phyloP scores from a whole-genome alignment of 1,140 invertebrate species.

The Papilio dardanus region DNA sequence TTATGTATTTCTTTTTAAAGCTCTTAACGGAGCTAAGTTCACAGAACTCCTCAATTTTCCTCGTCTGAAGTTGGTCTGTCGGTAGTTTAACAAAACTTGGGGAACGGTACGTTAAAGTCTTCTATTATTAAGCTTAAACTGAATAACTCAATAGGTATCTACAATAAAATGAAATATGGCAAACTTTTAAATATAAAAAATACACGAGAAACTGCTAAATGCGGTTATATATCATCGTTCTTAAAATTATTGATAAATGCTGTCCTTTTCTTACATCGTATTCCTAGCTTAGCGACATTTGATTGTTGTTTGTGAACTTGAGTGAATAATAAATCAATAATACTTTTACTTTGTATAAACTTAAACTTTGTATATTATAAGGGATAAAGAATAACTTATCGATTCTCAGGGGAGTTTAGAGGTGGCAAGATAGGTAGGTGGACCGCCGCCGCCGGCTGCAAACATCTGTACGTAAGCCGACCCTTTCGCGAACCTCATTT shows the following conservation, averaged over 20 bases:
- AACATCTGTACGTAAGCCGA: constrained; percentile 40
- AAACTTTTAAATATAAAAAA: background rate
- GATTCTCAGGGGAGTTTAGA: constrained; percentile 8
- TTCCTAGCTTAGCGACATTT: too few relatives aligned
- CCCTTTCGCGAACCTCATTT: constrained; percentile 44
- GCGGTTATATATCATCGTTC: too few relatives aligned
- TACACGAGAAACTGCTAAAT: background rate
- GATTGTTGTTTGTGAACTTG: too few relatives aligned
- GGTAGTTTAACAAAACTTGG: constrained; percentile 10
- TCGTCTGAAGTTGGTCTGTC: background rate
- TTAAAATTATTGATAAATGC: too few relatives aligned
- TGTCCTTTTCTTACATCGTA: too few relatives aligned
- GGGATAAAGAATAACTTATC: background rate
- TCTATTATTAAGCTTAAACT: constrained; percentile 5
- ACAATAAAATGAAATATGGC: background rate
- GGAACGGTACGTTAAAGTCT: constrained; percentile 1
- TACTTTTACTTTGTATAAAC: background rate
- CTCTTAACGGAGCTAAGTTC: background rate
- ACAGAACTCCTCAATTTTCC: background rate
- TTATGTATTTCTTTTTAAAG: background rate
- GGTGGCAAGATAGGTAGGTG: background rate
- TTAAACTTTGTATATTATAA: background rate
- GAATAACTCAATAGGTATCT: too few relatives aligned
- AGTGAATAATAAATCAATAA: background rate
- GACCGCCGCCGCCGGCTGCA: constrained; percentile 25